These are phyloP conservation scores for Corythucha ciliata DNA, from an alignment of 2,888 invertebrate species.

Conservation along the genomic window DNA sequence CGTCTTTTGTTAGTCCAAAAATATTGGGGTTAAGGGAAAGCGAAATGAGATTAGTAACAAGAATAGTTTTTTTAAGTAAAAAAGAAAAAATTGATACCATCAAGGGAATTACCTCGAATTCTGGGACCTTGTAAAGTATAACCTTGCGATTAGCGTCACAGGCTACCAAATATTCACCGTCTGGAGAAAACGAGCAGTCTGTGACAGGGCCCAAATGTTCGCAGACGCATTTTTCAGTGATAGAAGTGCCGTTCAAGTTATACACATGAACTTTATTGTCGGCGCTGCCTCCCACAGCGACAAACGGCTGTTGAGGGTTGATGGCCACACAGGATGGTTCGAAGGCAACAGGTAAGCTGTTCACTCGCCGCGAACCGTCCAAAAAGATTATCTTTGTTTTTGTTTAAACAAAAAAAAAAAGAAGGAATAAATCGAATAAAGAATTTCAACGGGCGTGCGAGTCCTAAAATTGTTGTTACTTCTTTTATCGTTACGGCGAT, in stretches of 20 bases:
- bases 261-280: conserved; percentile 44
- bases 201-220: conserved; percentile 76
- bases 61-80: neutral
- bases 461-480: too few species aligned
- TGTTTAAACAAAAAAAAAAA: neutral
- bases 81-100: too few species aligned
- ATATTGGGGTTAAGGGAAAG: too few species aligned
- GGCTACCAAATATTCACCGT: conserved; percentile 77
- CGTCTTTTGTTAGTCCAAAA: too few species aligned
- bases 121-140: conserved; percentile 64
- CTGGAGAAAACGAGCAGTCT: conserved; percentile 80
- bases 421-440: neutral
- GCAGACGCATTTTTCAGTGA: conserved; percentile 54
- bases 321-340: conserved; percentile 81
- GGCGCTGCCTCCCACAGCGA: conserved; percentile 75
- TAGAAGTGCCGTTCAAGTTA: conserved; percentile 43
- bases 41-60: neutral
- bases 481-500: conserved; percentile 81
- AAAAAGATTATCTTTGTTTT: conserved; percentile 52
- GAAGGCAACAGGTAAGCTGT: conserved; percentile 61
- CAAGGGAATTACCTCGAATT: conserved; percentile 75
- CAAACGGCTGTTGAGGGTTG: conserved; percentile 52
- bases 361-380: conserved; percentile 60
- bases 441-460: too few species aligned
- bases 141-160: conserved; percentile 85